These are phyloP conservation scores for Athripsodes cinereus DNA, from an alignment of 2,888 invertebrate genomes.

Conservation along the genomic window DNA sequence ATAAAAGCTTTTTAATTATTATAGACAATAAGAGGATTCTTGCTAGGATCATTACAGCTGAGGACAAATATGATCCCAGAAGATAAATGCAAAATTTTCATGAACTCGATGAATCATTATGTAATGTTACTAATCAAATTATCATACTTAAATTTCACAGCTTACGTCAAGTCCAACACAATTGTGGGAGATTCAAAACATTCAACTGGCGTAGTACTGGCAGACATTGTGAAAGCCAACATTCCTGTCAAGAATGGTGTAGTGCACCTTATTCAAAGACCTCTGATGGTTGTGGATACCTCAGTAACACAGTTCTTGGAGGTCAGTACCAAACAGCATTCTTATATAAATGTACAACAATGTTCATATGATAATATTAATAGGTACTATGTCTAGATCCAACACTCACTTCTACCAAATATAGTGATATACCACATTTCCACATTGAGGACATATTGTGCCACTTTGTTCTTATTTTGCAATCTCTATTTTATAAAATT, in stretches of 20 bases:
- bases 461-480: too few species aligned
- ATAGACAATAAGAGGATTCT: not conserved
- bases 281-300: conserved; percentile 88
- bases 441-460: too few species aligned
- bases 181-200: conserved; percentile 71
- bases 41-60: not conserved
- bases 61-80: not conserved
- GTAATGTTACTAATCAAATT: not conserved
- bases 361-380: too few species aligned
- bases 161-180: conserved; percentile 82
- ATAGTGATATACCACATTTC: too few species aligned
- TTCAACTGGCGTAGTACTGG: conserved; percentile 76
- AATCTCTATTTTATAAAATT: too few species aligned
- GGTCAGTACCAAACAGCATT: conserved; percentile 51
- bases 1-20: not conserved
- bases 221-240: conserved; percentile 82
- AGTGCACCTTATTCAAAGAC: conserved; percentile 85
- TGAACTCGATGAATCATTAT: not conserved
- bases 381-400: too few species aligned
- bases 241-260: conserved; percentile 91
- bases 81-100: not conserved
- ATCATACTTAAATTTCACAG: conserved; percentile 41
- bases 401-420: too few species aligned
- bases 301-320: conserved; percentile 78
- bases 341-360: not conserved